Evolutionary conservation across 2,888 invertebrate genomes (phyloP), one percentile per base, ranked within the genome.

Genomic region (Abrostola tripartita): DNA sequence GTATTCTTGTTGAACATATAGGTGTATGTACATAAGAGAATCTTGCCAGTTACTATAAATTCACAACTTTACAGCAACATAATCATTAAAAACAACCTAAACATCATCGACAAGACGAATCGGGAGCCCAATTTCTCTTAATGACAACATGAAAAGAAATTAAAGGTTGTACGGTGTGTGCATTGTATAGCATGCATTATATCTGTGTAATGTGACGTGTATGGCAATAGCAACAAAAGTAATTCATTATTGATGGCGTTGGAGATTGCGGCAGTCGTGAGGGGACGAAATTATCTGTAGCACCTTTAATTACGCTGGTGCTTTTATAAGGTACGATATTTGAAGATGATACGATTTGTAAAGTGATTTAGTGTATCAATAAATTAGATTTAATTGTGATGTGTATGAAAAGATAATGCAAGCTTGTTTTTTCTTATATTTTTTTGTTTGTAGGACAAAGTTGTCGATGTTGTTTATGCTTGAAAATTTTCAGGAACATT

Each of bases 211-310:
- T 76, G 69, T 58, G 35, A 65, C 70, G 75, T 70, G 69, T 79
- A 79, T 80, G 79, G 83, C 78, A 78, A 83, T 71, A 84, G 86
- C 84, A 90, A 90, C 91, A 90, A 90, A 92, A 90, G 88, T 91
- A 92, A 93, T 93, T 91, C 83, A 84, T 90, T 90, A 92, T 91
- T 92, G 92, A 93, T 92, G 89, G 84, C 84, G 85, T 78, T 79
- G 72, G 79, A 83, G 85, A 88, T 87, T 84, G 85, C 84, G 68
- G 81, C 81, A 85, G 86, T 84, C 87, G 84, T 84, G 90, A 80
- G 83, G 84, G 79, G 87, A 88, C 87, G 87, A 86, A 89, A 85
- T 88, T 90, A 90, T 86, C 86, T 88, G 83, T 85, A 85, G 84
- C 79, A 72, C 84, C 87, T 88, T 89, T 92, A 92, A 92, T 92